Conservation (phyloP, 2,113 vertebrate genomes). For the Crotalus horridus region DNA sequence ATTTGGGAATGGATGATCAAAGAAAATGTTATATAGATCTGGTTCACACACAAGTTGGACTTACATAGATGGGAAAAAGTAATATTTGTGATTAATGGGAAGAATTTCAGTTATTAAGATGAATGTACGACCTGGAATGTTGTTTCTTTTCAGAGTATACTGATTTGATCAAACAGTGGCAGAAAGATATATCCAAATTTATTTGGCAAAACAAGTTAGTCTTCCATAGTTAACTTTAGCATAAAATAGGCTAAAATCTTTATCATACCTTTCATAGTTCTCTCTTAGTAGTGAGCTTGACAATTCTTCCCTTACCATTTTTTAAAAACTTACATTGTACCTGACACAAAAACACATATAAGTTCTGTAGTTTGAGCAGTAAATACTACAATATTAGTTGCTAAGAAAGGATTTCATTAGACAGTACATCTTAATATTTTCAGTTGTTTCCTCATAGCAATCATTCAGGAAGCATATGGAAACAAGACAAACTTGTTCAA, state of each 20-base stretch:
- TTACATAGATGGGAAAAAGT: background rate
- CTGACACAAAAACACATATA: constrained; percentile 9
- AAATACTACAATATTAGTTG: constrained; percentile 3
- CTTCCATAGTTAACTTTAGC: background rate
- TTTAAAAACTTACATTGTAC: background rate
- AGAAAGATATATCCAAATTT: background rate
- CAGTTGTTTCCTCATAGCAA: constrained; percentile 55
- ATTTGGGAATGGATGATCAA: background rate
- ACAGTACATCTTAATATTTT: constrained; percentile 33
- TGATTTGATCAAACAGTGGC: background rate
- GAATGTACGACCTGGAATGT: background rate
- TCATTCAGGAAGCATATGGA: constrained; percentile 48
- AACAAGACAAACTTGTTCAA: constrained; percentile 58
- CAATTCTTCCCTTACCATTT: background rate
- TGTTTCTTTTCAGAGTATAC: background rate
- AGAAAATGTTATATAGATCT: background rate
- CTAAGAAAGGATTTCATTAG: constrained; percentile 44
- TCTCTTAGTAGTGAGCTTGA: background rate
- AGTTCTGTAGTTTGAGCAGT: background rate
- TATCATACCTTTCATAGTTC: background rate
- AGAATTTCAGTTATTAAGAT: background rate
- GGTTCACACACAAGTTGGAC: background rate
- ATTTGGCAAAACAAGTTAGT: background rate
- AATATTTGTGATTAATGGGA: background rate
- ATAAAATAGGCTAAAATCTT: background rate